Conservation (phyloP, 23 tunicate genomes). For the Trididemnum clinides region DNA sequence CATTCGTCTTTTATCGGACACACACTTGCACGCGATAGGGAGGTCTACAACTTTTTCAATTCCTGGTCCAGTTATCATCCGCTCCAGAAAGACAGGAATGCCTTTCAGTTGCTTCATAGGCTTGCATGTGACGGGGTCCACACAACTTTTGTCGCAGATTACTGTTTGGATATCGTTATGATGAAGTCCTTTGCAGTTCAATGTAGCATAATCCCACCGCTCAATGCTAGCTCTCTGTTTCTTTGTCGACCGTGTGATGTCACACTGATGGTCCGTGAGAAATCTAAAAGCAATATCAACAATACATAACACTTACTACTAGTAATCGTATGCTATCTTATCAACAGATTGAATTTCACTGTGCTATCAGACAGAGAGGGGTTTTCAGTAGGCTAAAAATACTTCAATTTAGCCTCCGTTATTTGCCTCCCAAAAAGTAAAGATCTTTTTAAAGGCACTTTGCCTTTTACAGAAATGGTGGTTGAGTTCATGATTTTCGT, state of each 20-base stretch:
- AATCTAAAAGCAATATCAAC: not conserved
- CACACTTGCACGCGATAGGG: constrained; percentile 5
- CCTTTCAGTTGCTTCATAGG: not conserved
- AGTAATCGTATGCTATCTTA: too few relatives aligned
- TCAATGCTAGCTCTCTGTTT: not conserved
- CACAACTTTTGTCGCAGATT: not conserved
- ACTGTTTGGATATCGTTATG: not conserved
- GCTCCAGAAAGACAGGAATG: not conserved
- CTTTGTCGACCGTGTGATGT: not conserved
- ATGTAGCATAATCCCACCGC: not conserved
- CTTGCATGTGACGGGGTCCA: not conserved
- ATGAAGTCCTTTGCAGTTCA: not conserved
- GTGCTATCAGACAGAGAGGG: too few relatives aligned
- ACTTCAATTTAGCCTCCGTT: too few relatives aligned
- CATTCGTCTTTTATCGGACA: not conserved
- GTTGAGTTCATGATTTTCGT: too few relatives aligned
- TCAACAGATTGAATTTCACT: too few relatives aligned
- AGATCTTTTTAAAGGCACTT: too few relatives aligned
- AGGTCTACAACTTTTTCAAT: not conserved
- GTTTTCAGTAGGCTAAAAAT: too few relatives aligned
- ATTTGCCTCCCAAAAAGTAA: too few relatives aligned
- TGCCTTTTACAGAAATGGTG: too few relatives aligned
- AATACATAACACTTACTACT: too few relatives aligned
- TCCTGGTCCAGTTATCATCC: not conserved
- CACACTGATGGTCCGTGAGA: not conserved